Conservation (phyloP, 2,888 invertebrate species). For the Sturmia bella region DNA sequence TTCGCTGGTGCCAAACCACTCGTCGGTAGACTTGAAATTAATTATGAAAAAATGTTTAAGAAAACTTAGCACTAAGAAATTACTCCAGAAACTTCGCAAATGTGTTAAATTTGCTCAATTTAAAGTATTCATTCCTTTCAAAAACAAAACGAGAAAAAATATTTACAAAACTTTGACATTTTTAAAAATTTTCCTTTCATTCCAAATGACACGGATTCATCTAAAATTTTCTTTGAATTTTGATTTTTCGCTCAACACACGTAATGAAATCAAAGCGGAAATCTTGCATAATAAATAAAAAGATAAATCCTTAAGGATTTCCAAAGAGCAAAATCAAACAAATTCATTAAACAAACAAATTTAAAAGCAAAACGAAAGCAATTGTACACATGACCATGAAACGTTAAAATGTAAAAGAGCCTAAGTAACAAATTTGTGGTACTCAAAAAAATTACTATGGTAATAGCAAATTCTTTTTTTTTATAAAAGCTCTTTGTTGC, state of each 20-base stretch:
- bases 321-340: constrained; percentile 51
- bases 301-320: constrained; percentile 61
- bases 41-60: no score
- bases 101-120: no score
- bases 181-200: background rate
- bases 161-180: no score
- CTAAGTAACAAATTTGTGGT: background rate
- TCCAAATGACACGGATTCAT: background rate
- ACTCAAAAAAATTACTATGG: no score
- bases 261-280: constrained; percentile 27
- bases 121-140: no score
- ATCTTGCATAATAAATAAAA: constrained; percentile 55
- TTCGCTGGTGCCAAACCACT: no score
- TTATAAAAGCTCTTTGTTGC: no score
- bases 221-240: constrained; percentile 29
- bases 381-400: constrained; percentile 12
- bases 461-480: no score
- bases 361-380: constrained; percentile 35
- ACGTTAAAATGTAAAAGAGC: background rate
- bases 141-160: no score
- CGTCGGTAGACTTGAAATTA: no score
- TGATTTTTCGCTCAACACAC: constrained; percentile 22
- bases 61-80: no score
- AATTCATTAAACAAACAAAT: constrained; percentile 43
- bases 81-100: no score